Percentiles rank a stretch among this genome's conserved stretches.
Evolutionary conservation across 2,113 vertebrate species (phyloP).

Genomic region (Abramis brama): DNA sequence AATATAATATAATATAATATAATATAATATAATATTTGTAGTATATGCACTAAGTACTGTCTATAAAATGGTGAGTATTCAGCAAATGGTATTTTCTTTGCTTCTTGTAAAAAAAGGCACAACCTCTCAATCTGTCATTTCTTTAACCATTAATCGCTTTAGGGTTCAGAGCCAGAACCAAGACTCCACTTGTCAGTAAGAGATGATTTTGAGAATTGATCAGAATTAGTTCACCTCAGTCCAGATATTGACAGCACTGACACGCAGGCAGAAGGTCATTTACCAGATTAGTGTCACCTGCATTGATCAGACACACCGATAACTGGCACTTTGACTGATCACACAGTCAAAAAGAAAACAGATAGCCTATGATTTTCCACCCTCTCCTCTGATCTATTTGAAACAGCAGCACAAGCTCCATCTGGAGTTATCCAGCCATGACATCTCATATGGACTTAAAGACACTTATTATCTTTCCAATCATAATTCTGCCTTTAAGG

Average conservation of each 20-base stretch:
- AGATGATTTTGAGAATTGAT: constrained; percentile 55
- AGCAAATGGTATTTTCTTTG: background rate
- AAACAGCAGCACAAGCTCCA: background rate
- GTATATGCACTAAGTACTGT: background rate
- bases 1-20: no score
- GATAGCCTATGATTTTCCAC: constrained; percentile 30
- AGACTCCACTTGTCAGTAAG: background rate
- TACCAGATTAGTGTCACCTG: constrained; percentile 57
- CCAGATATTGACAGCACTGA: constrained; percentile 43
- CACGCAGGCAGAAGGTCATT: constrained; percentile 56
- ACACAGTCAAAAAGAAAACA: constrained; percentile 50
- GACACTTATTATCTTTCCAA: background rate
- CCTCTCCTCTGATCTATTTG: constrained; percentile 15
- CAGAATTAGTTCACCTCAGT: constrained; percentile 39
- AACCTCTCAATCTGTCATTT: background rate
- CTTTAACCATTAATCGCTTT: background rate
- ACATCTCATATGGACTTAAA: background rate
- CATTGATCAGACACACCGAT: constrained; percentile 59
- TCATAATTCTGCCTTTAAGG: constrained; percentile 12
- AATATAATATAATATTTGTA: background rate
- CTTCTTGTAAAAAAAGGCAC: background rate
- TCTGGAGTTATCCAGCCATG: background rate
- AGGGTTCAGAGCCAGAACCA: background rate
- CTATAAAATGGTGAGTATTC: background rate
- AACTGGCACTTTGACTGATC: constrained; percentile 58